These are phyloP conservation scores for Thamnophis sirtalis DNA, from an alignment of 2,113 vertebrate species.

Conservation along the genomic window DNA sequence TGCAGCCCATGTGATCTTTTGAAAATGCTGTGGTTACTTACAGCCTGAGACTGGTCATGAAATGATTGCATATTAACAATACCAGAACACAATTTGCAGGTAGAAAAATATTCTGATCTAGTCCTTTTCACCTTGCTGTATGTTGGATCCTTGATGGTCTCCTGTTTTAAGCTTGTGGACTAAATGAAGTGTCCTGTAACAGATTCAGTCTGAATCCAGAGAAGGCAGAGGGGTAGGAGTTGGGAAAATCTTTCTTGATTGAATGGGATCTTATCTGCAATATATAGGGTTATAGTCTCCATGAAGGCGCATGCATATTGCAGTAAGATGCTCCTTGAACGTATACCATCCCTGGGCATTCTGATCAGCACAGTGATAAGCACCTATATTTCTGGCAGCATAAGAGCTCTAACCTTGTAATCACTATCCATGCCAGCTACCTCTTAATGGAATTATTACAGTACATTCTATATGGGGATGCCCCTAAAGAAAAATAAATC, in stretches of 20 bases:
- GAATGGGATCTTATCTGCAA: background rate
- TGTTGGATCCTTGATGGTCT: background rate
- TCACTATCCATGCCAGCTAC: background rate
- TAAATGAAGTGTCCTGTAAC: background rate
- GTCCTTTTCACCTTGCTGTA: background rate
- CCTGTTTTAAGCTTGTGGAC: background rate
- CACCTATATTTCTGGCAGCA: background rate
- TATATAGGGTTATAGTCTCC: background rate
- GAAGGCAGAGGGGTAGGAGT: background rate
- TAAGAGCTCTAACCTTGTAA: background rate
- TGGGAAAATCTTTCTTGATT: background rate
- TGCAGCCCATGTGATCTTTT: background rate
- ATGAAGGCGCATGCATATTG: background rate
- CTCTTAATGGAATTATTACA: background rate
- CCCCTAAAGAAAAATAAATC: background rate
- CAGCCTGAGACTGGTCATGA: background rate
- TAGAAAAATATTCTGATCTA: background rate
- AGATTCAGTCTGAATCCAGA: background rate
- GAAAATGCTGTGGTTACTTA: background rate
- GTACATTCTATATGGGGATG: background rate
- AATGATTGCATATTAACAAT: background rate
- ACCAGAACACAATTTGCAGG: background rate
- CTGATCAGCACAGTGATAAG: background rate
- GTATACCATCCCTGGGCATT: background rate
- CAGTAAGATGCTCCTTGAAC: background rate